Evolutionary conservation across 2,888 invertebrate species (phyloP), one percentile per base, ranked within the genome.

Genomic region (Achlya flavicornis): DNA sequence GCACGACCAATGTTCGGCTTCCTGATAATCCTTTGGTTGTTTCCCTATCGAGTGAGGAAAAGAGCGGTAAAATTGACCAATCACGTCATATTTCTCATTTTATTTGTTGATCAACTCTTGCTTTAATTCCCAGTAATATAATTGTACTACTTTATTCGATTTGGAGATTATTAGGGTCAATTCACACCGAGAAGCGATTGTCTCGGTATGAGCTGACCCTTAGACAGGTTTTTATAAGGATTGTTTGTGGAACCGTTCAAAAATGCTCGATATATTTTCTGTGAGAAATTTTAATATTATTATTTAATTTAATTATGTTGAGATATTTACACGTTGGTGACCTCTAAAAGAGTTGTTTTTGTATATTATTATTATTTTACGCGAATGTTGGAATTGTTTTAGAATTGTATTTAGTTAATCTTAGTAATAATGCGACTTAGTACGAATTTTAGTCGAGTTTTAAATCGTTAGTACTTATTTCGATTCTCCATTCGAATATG

Each of bases 321-420:
- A 57, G 11, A 57, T 57, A 57, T 62, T 35, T 26, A 62, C 14
- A 57, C 38, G 80, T 86, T 83, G 73, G 75, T 67, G 67, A 72
- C 69, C 76, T 81, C 70, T 71, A 70, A 72, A 79, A 75, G 76
- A 38, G 38, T 11, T 38, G 75, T 76, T 75, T 79, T 80, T 68
- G 64, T 64, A 64, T 72, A 48, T 66, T 66, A 72, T 70, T 69
- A 71, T 77, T 74, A 69, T 72, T 73, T 73, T 19, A 64, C 65
- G 66, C 64, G n/a, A 41, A 59, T 59, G 59, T 59, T 59, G 59
- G 16, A 59, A 57, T 61, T 58, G 63, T 61, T 35, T 58, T 58
- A 58, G 16, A 58, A 59, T 14, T 59, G 16, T 41, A 59, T 41
- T 41, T 38, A 38, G 7, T 19, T 26, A 41, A 26, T 19, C 19